Conservation (phyloP, 2,888 invertebrate species). For the Conus canariensis region DNA sequence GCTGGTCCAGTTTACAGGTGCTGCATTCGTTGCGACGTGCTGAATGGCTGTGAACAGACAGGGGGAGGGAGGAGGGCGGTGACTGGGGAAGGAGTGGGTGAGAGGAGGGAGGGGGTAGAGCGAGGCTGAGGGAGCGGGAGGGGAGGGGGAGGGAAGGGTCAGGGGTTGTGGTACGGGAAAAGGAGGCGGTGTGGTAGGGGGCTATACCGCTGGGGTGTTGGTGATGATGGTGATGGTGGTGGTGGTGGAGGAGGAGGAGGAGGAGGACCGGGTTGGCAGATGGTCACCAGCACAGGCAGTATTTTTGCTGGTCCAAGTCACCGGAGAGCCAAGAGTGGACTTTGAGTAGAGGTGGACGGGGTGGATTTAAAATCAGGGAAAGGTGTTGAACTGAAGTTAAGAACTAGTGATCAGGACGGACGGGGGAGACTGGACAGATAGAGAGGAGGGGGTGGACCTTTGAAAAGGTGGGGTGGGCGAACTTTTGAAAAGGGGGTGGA, state of each 20-base stretch:
- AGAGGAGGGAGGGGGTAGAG: not conserved
- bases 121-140: not conserved
- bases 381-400: too few species aligned
- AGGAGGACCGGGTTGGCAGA: too few species aligned
- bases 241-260: too few species aligned
- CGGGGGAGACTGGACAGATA: not conserved
- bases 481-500: not conserved
- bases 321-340: too few species aligned
- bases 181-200: not conserved
- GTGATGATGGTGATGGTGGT: too few species aligned
- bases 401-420: too few species aligned
- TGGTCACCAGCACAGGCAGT: too few species aligned
- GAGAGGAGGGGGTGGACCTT: not conserved
- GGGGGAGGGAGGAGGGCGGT: not conserved
- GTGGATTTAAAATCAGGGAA: too few species aligned
- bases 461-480: not conserved
- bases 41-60: too few species aligned
- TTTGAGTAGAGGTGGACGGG: too few species aligned
- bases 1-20: not conserved
- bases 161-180: not conserved
- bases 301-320: too few species aligned
- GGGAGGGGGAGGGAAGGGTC: not conserved
- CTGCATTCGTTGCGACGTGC: not conserved
- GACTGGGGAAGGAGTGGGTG: not conserved
- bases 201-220: too few species aligned